Conservation (phyloP, 1,140 invertebrate species). For the Microplitis mediator region DNA sequence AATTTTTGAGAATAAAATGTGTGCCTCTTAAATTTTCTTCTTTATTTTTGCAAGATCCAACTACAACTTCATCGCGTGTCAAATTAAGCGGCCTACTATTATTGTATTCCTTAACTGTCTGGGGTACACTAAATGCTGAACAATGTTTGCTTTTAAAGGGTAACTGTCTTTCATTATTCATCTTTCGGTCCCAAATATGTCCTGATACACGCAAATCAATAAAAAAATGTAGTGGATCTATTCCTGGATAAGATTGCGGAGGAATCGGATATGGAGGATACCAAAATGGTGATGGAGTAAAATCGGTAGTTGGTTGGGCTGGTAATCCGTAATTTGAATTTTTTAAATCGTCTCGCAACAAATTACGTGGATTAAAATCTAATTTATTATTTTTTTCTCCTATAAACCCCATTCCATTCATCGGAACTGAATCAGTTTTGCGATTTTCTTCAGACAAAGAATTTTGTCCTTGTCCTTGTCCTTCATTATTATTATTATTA, state of each 20-base stretch:
- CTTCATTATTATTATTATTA: constrained; percentile 12
- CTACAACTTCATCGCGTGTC: constrained; percentile 48
- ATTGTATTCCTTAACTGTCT: constrained; percentile 52
- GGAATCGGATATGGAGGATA: constrained; percentile 74
- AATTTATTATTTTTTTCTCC: constrained; percentile 44
- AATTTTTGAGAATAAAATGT: constrained; percentile 60
- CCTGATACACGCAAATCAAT: constrained; percentile 80
- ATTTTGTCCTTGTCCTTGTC: constrained; percentile 27
- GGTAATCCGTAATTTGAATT: constrained; percentile 47
- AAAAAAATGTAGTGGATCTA: constrained; percentile 81
- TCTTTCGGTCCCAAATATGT: constrained; percentile 78
- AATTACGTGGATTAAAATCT: constrained; percentile 56
- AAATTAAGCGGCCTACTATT: constrained; percentile 46
- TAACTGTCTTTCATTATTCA: constrained; percentile 43
- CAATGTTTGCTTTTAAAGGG: constrained; percentile 57
- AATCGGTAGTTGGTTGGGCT: constrained; percentile 41
- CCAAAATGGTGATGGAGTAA: constrained; percentile 73
- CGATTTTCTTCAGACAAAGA: constrained; percentile 30
- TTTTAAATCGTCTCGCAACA: constrained; percentile 35
- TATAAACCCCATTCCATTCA: constrained; percentile 27
- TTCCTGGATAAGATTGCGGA: constrained; percentile 68
- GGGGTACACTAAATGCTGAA: constrained; percentile 62
- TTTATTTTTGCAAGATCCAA: constrained; percentile 38
- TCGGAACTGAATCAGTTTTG: constrained; percentile 27
- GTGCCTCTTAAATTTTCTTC: constrained; percentile 51